phyloP scores from a whole-genome alignment of 2,888 invertebrate genomes.

The Calameuta idolon region DNA sequence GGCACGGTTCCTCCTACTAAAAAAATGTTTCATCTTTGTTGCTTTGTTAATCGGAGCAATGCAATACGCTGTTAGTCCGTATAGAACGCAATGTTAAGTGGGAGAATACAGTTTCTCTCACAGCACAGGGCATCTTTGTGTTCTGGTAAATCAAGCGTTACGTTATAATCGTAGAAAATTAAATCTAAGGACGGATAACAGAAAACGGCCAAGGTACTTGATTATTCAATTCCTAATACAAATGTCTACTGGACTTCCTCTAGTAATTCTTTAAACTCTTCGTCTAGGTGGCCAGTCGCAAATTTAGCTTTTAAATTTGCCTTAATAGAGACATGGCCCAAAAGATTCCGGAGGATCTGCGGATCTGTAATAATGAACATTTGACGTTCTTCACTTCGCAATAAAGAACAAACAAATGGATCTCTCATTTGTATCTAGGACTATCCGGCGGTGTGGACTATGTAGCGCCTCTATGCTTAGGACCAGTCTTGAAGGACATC shows the following conservation, averaged over 20 bases:
- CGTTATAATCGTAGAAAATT: constrained; percentile 57
- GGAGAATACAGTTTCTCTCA: neutral
- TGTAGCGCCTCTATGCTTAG: constrained; percentile 60
- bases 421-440: constrained; percentile 61
- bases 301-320: neutral
- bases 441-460: constrained; percentile 63
- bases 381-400: neutral
- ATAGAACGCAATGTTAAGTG: neutral
- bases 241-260: neutral
- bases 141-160: neutral
- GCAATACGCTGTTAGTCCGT: neutral
- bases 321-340: neutral
- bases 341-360: neutral
- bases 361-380: neutral
- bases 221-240: constrained; percentile 1
- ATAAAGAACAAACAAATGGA: neutral
- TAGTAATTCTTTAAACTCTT: neutral
- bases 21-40: neutral
- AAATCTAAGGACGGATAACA: constrained; percentile 66
- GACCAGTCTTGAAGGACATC: constrained; percentile 74
- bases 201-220: constrained; percentile 32
- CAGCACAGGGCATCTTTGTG: neutral
- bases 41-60: neutral
- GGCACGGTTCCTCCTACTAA: neutral
- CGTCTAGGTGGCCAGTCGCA: neutral